Evolutionary conservation across 2,888 invertebrate species (phyloP), one percentile per base, ranked within the genome.

Genomic region (Leistus spinibarbis): DNA sequence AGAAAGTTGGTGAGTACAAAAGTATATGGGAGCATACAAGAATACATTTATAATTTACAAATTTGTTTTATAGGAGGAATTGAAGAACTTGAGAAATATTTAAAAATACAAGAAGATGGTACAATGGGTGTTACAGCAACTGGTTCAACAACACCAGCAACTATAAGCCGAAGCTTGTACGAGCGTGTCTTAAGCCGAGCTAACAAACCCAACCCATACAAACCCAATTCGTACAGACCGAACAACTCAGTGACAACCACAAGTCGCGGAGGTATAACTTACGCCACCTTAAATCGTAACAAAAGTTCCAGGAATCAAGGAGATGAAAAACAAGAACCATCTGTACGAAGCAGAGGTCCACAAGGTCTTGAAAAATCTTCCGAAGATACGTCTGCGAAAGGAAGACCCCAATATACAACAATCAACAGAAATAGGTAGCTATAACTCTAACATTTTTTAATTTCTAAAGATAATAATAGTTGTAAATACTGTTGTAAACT

Each of bases 41-140:
- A 54, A 23, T 23, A 57, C 13, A 27, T 66, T 40, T 1, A 24
- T 17, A 5, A 40, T 68, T 54, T 76, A 23, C 60, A 16, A 63
- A 65, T 54, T 22, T 66, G 23, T 27, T 54, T 77, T 79, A n/a
- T 79, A 92, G 93, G 93, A 78, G 95, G 96, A 16, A 90, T 96
- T 0, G 95, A 95, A 82, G 93, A 95, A 81, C 83, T 96, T 16
- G 95, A 95, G 83, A 95, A 93, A 81, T 94, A 95, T 77, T 84
- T 95, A 16, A 85, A 88, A 23, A 82, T 87, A 4, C 88, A 89
- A 79, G 88, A 87, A 7, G 88, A 88, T 27, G 89, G 85, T 0
- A 86, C 85, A 65, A 89, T 85, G 80, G 83, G 88, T 0, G 83
- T 87, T 0, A 88, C 88, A 70, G 80, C 80, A 57, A 78, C 83